Percentiles rank a stretch among this genome's conserved stretches.
These are phyloP conservation scores for Palythoa caribaeorum DNA, from an alignment of 92 coral and sea anemone species.

Conservation along the genomic window DNA sequence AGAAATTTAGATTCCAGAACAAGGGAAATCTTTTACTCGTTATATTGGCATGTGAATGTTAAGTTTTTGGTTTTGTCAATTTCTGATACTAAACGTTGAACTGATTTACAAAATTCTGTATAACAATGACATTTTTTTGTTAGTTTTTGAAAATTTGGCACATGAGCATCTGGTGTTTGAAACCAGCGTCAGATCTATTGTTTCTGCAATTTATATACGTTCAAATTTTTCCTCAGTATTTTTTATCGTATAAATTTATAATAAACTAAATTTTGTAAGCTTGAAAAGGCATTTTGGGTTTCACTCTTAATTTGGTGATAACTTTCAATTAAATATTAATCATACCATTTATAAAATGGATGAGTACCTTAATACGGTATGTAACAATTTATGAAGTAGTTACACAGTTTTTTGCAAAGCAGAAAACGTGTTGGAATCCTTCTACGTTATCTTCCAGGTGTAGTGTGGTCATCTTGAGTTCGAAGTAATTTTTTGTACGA, in stretches of 20 bases:
- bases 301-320: slow-evolving; percentile 1
- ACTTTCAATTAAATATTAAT: not conserved
- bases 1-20: not conserved
- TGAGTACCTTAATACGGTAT: not conserved
- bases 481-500: not conserved
- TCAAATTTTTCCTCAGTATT: not conserved
- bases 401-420: slow-evolving; percentile 28
- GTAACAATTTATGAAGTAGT: not conserved
- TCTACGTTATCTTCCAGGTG: not conserved
- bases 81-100: not conserved
- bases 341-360: slow-evolving; percentile 24
- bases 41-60: slow-evolving; percentile 2
- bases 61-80: not conserved
- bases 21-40: not conserved
- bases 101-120: not conserved
- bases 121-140: too few relatives aligned
- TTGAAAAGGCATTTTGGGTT: not conserved
- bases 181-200: not conserved
- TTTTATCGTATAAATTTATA: not conserved
- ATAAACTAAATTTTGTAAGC: not conserved
- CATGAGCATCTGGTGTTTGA: not conserved
- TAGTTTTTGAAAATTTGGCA: not conserved
- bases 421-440: not conserved
- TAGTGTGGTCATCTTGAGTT: not conserved
- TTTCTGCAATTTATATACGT: not conserved